Conservation (phyloP, 2,797 vertebrate genomes). For the Iguana delicatissima region DNA sequence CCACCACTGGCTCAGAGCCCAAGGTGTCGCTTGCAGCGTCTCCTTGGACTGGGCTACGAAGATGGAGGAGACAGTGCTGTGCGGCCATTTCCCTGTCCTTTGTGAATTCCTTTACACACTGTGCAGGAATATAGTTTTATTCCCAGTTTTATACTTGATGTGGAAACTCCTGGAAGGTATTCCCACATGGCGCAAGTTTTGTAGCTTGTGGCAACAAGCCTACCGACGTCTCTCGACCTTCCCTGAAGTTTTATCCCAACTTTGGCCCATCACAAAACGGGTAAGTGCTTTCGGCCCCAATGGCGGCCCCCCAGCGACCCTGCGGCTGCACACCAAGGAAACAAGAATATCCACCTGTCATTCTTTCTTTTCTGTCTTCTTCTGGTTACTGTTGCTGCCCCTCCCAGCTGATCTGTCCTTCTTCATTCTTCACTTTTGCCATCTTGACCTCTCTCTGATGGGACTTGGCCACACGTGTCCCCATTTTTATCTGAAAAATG, state of each 20-base stretch:
- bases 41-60: no score
- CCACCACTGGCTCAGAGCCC: accelerated
- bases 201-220: no score
- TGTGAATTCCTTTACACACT: background rate
- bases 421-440: no score
- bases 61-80: background rate
- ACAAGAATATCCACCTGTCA: background rate
- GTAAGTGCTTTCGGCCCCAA: background rate
- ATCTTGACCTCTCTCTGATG: no score
- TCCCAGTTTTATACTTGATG: background rate
- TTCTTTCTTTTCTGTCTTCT: no score
- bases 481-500: no score
- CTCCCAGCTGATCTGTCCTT: no score
- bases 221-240: background rate
- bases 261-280: background rate
- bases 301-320: background rate
- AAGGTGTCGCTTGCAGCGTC: background rate
- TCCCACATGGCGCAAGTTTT: no score
- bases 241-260: background rate
- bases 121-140: background rate
- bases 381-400: no score
- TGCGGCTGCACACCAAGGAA: background rate
- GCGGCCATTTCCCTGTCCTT: background rate
- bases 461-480: no score
- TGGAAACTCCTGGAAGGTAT: background rate